Base-by-base conservation (phyloP, 1,140 invertebrate species). In the Drosophila oshimai region DNA sequence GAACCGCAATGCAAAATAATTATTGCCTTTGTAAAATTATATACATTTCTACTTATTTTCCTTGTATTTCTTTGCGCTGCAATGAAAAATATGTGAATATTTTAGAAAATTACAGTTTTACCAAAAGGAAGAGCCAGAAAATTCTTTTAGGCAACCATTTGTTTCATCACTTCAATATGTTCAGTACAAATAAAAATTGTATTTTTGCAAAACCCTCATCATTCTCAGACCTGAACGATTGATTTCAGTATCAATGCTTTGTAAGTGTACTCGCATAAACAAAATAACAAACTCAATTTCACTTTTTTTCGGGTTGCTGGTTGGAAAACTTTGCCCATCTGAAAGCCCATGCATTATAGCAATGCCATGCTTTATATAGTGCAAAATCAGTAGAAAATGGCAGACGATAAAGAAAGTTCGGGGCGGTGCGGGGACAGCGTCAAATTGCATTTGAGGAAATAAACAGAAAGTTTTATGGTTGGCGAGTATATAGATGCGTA, bases 401-500 rank as follows among this genome's bases (percentile, higher is more conserved):
- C 80, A 86, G 80, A 80, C 75, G 81, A 86, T 86, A 87, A 87
- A 74, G 77, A 77, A 77, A 80, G 68, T 80, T 62, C 28, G 15
- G 42, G 61, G 39, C 41, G 55, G 60, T 44, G 61, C 9, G 61
- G 67, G 68, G 68, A 26, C 37, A 77, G 73, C 77, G 73, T 61
- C 78, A 87, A 87, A 87, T 87, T 87, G 81, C 81, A 87, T 87
- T 87, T 81, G 76, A 75, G 81, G 76, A 87, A 87, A 87, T 88
- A 87, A 87, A 87, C 81, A 87, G 83, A 87, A 87, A 87, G 72
- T 87, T 87, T 81, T 74, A 77, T 76, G 54, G 58, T 58, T 53
- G 74, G 31, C 57, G 55, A 83, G 51, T 74, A 74, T 45, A 64
- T 53, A 41, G 33, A 73, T 53, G 47, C 42, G 37, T 50, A 26